phyloP scores from a whole-genome alignment of 2,113 vertebrate species.

The Pipa parva region DNA sequence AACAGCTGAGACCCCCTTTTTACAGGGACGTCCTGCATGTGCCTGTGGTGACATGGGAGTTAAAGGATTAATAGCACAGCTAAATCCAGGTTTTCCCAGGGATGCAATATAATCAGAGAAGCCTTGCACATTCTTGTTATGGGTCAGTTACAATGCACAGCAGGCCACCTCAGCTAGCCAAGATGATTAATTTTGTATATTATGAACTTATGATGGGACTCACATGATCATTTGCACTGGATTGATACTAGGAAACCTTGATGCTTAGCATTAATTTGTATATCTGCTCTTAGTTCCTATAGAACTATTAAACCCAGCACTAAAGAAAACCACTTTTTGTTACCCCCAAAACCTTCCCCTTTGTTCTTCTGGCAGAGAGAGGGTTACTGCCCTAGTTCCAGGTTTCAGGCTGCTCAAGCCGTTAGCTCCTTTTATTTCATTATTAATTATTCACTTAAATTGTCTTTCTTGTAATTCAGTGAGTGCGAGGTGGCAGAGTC shows the following conservation, averaged over 20 bases:
- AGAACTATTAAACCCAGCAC: neutral
- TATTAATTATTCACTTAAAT: constrained; percentile 44
- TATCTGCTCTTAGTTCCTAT: neutral
- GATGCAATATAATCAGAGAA: neutral
- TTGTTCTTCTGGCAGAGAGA: neutral
- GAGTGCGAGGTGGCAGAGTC: constrained; percentile 41
- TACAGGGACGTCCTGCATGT: neutral
- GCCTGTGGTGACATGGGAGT: neutral
- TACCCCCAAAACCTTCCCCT: too few species aligned
- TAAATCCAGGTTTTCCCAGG: neutral
- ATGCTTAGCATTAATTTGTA: neutral
- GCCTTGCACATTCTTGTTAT: neutral
- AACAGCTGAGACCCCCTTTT: neutral
- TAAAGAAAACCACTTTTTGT: neutral
- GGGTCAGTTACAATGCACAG: neutral
- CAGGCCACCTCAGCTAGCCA: neutral
- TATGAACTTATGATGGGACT: neutral
- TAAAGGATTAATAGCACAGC: neutral
- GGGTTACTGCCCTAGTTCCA: constrained; percentile 26
- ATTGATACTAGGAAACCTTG: neutral
- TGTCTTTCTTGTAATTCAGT: constrained; percentile 44
- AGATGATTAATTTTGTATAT: neutral
- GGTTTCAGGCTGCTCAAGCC: constrained; percentile 28
- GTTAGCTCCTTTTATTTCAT: constrained; percentile 40
- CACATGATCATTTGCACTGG: neutral